A percentile compares a stretch with the other conserved stretches of the same genome.
These are phyloP conservation scores for Amphibalanus amphitrite DNA, from an alignment of 1,140 invertebrate species.

Conservation along the genomic window DNA sequence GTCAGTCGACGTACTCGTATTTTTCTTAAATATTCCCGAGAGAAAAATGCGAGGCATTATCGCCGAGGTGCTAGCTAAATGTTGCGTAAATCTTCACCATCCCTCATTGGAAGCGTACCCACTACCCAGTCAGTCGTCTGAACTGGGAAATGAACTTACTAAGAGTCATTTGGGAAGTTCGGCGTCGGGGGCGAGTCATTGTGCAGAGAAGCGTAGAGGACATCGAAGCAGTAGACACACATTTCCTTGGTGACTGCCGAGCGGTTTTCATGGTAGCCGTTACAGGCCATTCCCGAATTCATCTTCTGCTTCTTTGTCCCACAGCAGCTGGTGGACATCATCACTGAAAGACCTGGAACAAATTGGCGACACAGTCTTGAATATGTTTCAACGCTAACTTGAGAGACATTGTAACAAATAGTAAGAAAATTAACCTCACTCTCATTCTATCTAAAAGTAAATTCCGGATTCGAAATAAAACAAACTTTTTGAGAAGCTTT, in stretches of 20 bases:
- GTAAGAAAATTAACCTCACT: too few species aligned
- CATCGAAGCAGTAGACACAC: conserved; percentile 97
- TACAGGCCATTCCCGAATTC: not conserved
- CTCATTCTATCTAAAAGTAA: too few species aligned
- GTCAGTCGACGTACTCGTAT: too few species aligned
- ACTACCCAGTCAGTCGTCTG: too few species aligned
- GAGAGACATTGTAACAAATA: too few species aligned
- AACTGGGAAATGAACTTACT: conserved; percentile 49
- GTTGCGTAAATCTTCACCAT: not conserved
- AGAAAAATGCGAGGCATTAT: not conserved
- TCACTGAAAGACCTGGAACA: not conserved
- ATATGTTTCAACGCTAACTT: too few species aligned
- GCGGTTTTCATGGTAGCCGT: not conserved
- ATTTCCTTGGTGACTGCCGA: conserved; percentile 43
- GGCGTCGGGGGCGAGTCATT: conserved; percentile 75
- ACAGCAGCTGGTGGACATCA: not conserved
- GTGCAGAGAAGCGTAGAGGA: conserved; percentile 81
- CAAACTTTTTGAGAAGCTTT: too few species aligned
- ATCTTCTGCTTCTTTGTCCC: not conserved
- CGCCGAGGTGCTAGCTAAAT: not conserved
- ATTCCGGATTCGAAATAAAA: too few species aligned
- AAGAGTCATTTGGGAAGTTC: conserved; percentile 83
- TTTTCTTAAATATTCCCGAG: too few species aligned
- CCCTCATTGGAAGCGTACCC: not conserved
- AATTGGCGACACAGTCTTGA: too few species aligned